Base-by-base conservation (phyloP, 2,113 vertebrate genomes). In the Sorex araneus region DNA sequence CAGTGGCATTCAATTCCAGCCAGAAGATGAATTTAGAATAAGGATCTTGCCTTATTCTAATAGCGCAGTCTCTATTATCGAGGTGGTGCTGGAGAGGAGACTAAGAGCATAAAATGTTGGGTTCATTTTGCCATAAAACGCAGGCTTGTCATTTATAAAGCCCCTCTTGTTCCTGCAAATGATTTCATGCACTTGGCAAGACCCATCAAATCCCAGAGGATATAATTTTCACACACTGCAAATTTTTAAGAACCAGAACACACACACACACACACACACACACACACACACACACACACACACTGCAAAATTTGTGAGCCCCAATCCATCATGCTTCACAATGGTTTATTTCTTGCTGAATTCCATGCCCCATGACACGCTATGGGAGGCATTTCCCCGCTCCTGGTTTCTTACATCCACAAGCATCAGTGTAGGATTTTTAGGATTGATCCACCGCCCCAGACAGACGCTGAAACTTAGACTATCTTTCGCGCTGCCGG, bases 281-380 rank as follows among this genome's bases (percentile, higher is more conserved):
- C 10, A 43, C 54, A 67, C 40, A 45, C 54, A 84, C 43, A 54
- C 15, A 43, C 60, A 69, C 36, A 45, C 50, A 32, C n/a, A 47
- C 30, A 12, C 43, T n/a, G 71, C 36, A 87, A 13, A 84, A 84
- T 64, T n/a, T 73, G 34, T 77, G 82, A 91, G 76, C 28, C 60
- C 1, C 10, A 74, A 57, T 60, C 21, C 57, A 60, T 40, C 21
- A 0, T 30, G 40, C 28, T 66, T 96, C 54, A 76, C 85, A 83
- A 30, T 23, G 6, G 47, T 12, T 30, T 3, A 67, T 87, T 87
- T 80, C 82, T 25, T 2, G 45, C 40, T 54, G 50, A 75, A 89
- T 50, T 75, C 78, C 25, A 25, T 85, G 76, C 8, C 63, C 63
- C 25, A n/a, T 85, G 76, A 3, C 63, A 67, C 36, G 69, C 82